These are phyloP conservation scores for Regulus satrapa DNA, from an alignment of 2,113 vertebrate species.

Conservation along the genomic window DNA sequence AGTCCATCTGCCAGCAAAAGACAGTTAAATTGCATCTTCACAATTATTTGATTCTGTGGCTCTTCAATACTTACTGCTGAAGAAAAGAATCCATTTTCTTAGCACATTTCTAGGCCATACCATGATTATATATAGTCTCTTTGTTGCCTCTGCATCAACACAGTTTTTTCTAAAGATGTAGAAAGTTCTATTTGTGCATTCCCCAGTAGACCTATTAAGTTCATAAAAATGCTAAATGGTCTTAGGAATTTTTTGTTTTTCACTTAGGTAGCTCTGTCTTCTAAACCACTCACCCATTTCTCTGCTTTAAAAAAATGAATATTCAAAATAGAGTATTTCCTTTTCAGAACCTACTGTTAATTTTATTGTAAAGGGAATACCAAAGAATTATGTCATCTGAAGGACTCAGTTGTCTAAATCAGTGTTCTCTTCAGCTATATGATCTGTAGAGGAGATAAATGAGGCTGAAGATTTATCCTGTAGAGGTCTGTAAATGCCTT, in stretches of 20 bases:
- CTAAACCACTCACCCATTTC: not conserved
- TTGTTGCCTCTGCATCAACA: not conserved
- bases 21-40: not conserved
- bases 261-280: not conserved
- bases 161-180: not conserved
- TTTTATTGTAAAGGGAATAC: not conserved
- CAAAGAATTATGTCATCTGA: not conserved
- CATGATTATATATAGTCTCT: not conserved
- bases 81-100: not conserved
- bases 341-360: not conserved
- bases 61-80: not conserved
- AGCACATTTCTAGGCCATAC: not conserved
- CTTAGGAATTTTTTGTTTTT: not conserved
- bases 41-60: not conserved
- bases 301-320: not conserved
- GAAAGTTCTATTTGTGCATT: not conserved
- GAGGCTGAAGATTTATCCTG: not conserved
- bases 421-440: not conserved
- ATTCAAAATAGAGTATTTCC: not conserved
- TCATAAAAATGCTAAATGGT: not conserved
- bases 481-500: not conserved
- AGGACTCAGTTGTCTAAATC: not conserved
- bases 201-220: not conserved
- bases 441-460: not conserved
- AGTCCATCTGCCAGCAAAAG: not conserved